These are phyloP conservation scores for Octodonta nipae DNA, from an alignment of 2,888 invertebrate genomes.

Conservation along the genomic window DNA sequence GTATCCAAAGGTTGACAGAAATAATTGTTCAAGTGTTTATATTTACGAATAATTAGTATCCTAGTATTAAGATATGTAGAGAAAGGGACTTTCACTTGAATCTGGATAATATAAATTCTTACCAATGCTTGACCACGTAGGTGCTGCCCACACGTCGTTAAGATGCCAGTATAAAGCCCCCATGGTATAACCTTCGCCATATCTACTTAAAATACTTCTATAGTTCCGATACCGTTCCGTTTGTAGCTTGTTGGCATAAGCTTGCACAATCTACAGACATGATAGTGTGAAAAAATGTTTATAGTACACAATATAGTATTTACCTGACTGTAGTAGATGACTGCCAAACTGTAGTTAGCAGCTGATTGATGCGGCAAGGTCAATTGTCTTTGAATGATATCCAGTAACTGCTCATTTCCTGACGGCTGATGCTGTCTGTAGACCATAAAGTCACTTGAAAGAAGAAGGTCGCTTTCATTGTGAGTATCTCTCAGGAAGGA, in stretches of 20 bases:
- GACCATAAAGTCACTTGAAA: conserved; percentile 47
- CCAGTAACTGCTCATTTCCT: conserved; percentile 55
- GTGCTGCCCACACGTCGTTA: conserved; percentile 95
- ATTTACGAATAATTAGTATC: no score
- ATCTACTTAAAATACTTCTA: conserved; percentile 31
- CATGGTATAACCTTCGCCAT: conserved; percentile 69
- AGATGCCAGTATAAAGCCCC: conserved; percentile 97
- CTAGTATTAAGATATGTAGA: no score
- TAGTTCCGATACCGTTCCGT: conserved; percentile 58
- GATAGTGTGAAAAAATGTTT: no score
- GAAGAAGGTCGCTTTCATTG: conserved; percentile 37
- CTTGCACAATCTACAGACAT: conserved; percentile 69
- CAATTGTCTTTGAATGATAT: conserved; percentile 50
- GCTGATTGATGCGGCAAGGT: conserved; percentile 39
- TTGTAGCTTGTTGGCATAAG: conserved; percentile 73
- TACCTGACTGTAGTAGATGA: conserved; percentile 77
- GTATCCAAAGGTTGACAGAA: no score
- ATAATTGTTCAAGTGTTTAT: no score
- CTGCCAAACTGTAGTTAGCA: conserved; percentile 47
- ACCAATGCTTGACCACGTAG: conserved; percentile 89
- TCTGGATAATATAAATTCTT: no score
- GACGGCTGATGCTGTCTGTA: conserved; percentile 79
- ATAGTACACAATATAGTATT: no score
- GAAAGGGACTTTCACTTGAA: no score
- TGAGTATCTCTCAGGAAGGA: conserved; percentile 51